These are phyloP conservation scores for Melolontha melolontha DNA, from an alignment of 2,888 invertebrate genomes.

Conservation along the genomic window DNA sequence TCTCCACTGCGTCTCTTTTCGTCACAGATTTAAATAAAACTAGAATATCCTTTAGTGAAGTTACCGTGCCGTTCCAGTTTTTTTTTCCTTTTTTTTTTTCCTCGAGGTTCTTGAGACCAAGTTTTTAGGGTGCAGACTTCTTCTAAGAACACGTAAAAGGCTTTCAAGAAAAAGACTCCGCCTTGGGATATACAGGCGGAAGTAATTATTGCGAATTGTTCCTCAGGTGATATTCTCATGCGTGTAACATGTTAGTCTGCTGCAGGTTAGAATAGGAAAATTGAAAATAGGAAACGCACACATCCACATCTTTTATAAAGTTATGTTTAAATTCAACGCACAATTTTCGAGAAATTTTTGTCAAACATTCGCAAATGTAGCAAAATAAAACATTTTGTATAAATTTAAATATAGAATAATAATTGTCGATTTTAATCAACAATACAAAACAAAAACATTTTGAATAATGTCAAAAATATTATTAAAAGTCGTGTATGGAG, in stretches of 20 bases:
- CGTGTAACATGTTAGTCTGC: conserved; percentile 1
- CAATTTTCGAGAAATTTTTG: neutral
- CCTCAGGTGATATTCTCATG: neutral
- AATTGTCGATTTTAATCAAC: no score
- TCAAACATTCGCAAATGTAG: no score
- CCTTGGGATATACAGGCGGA: conserved; percentile 20
- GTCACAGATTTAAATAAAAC: conserved; percentile 44
- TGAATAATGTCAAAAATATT: no score
- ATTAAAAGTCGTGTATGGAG: no score
- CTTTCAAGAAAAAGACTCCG: conserved; percentile 13
- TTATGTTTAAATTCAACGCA: neutral
- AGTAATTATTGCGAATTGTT: conserved; percentile 25
- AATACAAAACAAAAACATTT: no score
- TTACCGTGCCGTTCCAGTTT: conserved; percentile 26
- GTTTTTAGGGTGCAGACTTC: conserved; percentile 19
- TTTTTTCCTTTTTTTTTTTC: conserved; percentile 20
- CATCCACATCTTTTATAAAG: neutral
- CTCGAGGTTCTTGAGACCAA: conserved; percentile 5
- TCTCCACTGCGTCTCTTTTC: conserved; percentile 13
- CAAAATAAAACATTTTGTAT: no score
- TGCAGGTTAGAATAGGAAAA: neutral
- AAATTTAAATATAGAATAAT: no score
- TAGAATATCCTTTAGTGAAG: conserved; percentile 37
- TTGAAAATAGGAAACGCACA: neutral
- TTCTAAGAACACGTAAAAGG: conserved; percentile 8